These are phyloP conservation scores for Ptychobarbus kaznakovi DNA, from an alignment of 2,797 vertebrate species.

Conservation along the genomic window DNA sequence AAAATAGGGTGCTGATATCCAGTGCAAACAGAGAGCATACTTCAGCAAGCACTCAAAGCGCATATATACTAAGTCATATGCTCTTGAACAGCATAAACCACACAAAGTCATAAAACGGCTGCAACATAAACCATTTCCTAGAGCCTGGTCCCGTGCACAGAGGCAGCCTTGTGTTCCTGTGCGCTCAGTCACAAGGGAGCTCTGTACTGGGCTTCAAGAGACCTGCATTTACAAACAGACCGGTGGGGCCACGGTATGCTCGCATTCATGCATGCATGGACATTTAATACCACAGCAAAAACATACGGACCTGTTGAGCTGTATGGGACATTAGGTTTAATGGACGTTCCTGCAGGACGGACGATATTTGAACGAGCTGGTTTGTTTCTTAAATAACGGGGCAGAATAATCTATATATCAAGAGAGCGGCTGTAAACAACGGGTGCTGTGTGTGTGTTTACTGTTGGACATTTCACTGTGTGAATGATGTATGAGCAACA, in stretches of 20 bases:
- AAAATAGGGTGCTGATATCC: conserved; percentile 21
- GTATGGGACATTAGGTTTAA: conserved; percentile 47
- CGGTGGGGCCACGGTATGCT: conserved; percentile 49
- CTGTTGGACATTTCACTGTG: background rate
- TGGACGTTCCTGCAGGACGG: conserved; percentile 40
- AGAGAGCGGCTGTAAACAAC: conserved; percentile 8
- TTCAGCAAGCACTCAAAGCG: conserved; percentile 40
- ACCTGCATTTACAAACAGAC: conserved; percentile 55
- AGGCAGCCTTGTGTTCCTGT: conserved; percentile 54
- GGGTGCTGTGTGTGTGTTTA: conserved; percentile 11
- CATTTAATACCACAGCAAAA: conserved; percentile 56
- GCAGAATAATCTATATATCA: conserved; percentile 38
- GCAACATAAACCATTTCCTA: conserved; percentile 49
- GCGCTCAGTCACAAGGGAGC: conserved; percentile 49
- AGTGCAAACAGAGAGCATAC: conserved; percentile 31
- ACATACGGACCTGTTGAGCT: conserved; percentile 26
- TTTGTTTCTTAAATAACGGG: conserved; percentile 44
- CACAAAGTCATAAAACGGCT: conserved; percentile 50
- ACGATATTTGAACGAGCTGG: conserved; percentile 33
- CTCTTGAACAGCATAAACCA: conserved; percentile 39
- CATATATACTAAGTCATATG: conserved; percentile 36
- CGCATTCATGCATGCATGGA: conserved; percentile 54
- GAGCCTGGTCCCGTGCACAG: conserved; percentile 43
- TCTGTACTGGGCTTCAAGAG: conserved; percentile 53
- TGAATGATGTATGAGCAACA: conserved; percentile 2